phyloP scores from a whole-genome alignment of 64 coral and sea anemone species.

The Pocillopora damicornis region DNA sequence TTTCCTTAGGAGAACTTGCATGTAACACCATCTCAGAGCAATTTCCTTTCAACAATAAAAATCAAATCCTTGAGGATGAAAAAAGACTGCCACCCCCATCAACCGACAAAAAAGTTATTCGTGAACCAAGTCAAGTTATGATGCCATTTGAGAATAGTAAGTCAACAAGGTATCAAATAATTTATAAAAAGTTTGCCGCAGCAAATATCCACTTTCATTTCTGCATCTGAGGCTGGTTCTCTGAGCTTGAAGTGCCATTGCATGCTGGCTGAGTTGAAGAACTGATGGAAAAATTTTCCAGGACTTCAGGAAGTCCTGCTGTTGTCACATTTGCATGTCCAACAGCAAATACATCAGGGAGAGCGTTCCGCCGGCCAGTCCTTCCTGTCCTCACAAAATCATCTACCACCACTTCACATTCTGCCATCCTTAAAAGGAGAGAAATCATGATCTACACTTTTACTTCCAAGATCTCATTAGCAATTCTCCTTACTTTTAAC shows the following conservation, averaged over 20 bases:
- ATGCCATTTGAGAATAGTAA: not conserved
- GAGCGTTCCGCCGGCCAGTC: slow-evolving; percentile 80
- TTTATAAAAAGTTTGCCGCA: not conserved
- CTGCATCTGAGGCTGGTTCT: not conserved
- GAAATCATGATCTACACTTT: not conserved
- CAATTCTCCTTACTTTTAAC: too few species aligned
- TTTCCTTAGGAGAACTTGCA: too few species aligned
- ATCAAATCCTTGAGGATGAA: too few species aligned
- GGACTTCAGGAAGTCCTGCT: slow-evolving; percentile 72
- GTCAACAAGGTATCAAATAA: not conserved
- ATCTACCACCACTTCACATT: slow-evolving; percentile 66
- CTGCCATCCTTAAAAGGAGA: slow-evolving; percentile 55
- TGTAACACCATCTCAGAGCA: too few species aligned
- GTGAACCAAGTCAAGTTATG: not conserved
- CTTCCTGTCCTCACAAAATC: slow-evolving; percentile 88
- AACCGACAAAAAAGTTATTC: not conserved
- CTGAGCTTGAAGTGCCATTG: not conserved
- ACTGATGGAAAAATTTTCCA: slow-evolving; percentile 60
- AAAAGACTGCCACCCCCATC: not conserved
- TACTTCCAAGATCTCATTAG: not conserved
- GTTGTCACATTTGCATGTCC: slow-evolving; percentile 62
- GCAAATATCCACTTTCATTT: not conserved
- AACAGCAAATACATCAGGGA: slow-evolving; percentile 61
- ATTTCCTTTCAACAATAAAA: too few species aligned
- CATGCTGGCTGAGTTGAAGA: slow-evolving; percentile 14